Base-by-base conservation (phyloP, 2,888 invertebrate species). In the Salticus scenicus region DNA sequence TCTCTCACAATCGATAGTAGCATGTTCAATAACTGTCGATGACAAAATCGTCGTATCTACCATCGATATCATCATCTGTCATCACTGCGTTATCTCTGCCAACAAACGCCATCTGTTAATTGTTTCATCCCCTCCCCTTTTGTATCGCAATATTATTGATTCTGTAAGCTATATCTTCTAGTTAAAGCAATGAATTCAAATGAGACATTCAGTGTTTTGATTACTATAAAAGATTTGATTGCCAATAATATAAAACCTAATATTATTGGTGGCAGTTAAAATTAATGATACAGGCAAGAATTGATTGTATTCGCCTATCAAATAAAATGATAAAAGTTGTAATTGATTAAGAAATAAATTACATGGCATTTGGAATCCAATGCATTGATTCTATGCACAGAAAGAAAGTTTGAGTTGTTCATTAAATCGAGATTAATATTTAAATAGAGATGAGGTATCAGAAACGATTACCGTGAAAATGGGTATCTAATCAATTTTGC, bases 41-140 rank as follows among this genome's bases (percentile, higher is more conserved):
- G 77, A 84, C 83, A 84, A 84, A 73, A 84, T 77, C 57, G 77
- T 30, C 72, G 24, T 77, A 84, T 84, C 83, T 73, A 17, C n/a
- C 47, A 78, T 77, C 82, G 82, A 83, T 83, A 83, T 83, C 77
- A 77, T 77, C 83, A 77, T 84, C 83, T 27, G 83, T 77, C 77
- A 84, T 67, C 41, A 31, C 7, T 70, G 33, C 51, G 74, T 75
- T 82, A 82, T 82, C 81, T 74, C 57, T 57, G 66, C 66, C 30
- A 66, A 0, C n/a, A 30, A 66, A 30, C 30, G 31, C 30, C 31
- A 31, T 66, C 30, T 66, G 66, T n/a, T 66, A 66, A 66, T 30
- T 30, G 66, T 66, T 66, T 31, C 14, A 8, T 20, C 42, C 42
- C 66, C 31, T 57, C 37, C 37, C 10, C 37, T 37, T 4, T 4